Percentiles rank a stretch among this genome's conserved stretches.
phyloP scores from a whole-genome alignment of 1,140 invertebrate species.

The Meloidogyne hapla region DNA sequence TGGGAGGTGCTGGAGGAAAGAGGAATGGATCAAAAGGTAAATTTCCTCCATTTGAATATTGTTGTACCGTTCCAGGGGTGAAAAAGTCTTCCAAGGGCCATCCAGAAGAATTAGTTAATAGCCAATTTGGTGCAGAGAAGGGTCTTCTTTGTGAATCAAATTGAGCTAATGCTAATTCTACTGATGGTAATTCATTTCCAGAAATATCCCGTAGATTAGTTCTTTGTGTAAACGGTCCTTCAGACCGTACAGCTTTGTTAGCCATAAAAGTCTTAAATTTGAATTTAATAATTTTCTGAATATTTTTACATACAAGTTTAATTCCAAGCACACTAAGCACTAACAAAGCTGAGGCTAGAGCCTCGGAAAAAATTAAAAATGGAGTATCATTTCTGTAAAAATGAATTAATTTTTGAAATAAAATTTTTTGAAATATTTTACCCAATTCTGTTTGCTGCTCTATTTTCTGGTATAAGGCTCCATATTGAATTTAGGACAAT shows the following conservation, averaged over 20 bases:
- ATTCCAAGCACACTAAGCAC: slow-evolving; percentile 25
- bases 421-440: background rate
- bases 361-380: slow-evolving; percentile 35
- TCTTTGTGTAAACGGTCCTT: background rate
- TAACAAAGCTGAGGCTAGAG: slow-evolving; percentile 28
- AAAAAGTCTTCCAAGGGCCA: background rate
- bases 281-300: background rate
- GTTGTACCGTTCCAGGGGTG: slow-evolving; percentile 17
- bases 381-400: slow-evolving; percentile 26
- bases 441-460: slow-evolving; percentile 15
- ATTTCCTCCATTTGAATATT: background rate
- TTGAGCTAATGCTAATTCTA: slow-evolving; percentile 10
- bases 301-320: slow-evolving; percentile 12
- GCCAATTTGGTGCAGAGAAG: slow-evolving; percentile 22
- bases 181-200: slow-evolving; percentile 10
- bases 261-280: slow-evolving; percentile 19
- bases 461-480: slow-evolving; percentile 23
- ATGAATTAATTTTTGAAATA: background rate
- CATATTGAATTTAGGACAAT: slow-evolving; percentile 26
- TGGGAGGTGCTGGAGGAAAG: slow-evolving; percentile 32
- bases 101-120: background rate
- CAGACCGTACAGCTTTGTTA: background rate
- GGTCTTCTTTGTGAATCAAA: slow-evolving; percentile 11
- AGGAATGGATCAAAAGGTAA: slow-evolving; percentile 18
- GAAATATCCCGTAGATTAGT: background rate